A percentile compares a stretch with the other conserved stretches of the same genome.
Evolutionary conservation across 2,113 vertebrate genomes (phyloP).

Genomic region (Halcyon senegalensis): DNA sequence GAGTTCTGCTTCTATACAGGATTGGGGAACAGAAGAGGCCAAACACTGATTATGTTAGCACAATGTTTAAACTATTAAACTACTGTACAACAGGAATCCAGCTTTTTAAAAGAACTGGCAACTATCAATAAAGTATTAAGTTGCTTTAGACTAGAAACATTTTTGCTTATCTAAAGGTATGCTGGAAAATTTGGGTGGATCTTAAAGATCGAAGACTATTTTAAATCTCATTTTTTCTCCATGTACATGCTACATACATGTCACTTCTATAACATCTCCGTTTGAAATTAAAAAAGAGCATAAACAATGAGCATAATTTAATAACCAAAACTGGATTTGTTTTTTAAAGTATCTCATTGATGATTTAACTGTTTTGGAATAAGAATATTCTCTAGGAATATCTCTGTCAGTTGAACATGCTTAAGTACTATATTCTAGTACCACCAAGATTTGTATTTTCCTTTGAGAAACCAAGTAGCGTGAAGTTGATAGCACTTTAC

Average conservation of each 20-base stretch:
- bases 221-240: neutral
- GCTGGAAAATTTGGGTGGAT: constrained; percentile 43
- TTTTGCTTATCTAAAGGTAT: constrained; percentile 71
- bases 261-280: neutral
- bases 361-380: neutral
- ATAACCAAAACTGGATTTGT: neutral
- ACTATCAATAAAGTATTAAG: constrained; percentile 62
- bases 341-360: neutral
- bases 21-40: constrained; percentile 74
- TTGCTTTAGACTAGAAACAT: constrained; percentile 37
- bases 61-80: constrained; percentile 79
- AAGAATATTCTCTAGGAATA: neutral
- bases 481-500: neutral
- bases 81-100: constrained; percentile 72
- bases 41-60: constrained; percentile 79
- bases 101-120: constrained; percentile 74
- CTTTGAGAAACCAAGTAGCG: neutral
- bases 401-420: neutral
- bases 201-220: neutral
- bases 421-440: neutral
- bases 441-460: neutral
- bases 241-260: neutral
- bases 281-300: neutral
- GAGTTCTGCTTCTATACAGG: constrained; percentile 80
- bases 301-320: neutral